These are phyloP conservation scores for Choloepus hoffmanni DNA, from an alignment of 2,113 vertebrate species.

Conservation along the genomic window DNA sequence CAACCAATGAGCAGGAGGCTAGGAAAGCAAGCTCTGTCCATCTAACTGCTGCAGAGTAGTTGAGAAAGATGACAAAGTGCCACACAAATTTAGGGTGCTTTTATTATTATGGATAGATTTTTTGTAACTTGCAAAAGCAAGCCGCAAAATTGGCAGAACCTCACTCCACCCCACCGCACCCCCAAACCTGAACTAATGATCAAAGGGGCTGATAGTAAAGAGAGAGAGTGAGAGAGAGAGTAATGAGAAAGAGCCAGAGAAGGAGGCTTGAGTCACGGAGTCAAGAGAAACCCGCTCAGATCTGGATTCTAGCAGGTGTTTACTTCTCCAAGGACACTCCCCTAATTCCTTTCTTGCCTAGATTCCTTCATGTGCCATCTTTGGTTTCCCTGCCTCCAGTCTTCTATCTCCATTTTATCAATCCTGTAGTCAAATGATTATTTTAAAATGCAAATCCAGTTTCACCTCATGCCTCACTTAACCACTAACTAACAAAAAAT, in stretches of 20 bases:
- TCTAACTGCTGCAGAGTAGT: not conserved
- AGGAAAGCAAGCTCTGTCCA: not conserved
- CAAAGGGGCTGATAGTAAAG: fast-evolving
- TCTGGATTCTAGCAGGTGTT: not conserved
- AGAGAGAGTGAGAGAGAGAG: not conserved
- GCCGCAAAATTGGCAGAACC: not conserved
- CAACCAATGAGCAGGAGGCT: not conserved
- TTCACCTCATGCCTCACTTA: not conserved
- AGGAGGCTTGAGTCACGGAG: not conserved
- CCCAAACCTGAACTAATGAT: not conserved
- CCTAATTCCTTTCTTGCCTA: not conserved
- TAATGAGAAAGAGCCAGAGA: not conserved
- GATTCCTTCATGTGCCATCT: not conserved
- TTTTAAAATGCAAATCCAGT: not conserved
- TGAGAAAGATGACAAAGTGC: not conserved
- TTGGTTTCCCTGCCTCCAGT: not conserved
- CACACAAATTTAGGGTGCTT: not conserved
- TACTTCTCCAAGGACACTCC: fast-evolving
- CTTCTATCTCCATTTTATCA: not conserved
- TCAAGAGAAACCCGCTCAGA: not conserved
- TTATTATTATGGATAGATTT: not conserved
- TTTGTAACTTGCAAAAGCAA: not conserved
- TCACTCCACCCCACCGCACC: too few relatives aligned
- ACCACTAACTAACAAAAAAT: not conserved
- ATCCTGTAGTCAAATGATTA: not conserved